Percentiles rank a stretch among this genome's conserved stretches.
phyloP scores from a whole-genome alignment of 2,888 invertebrate species.

The Cantharis nigra region DNA sequence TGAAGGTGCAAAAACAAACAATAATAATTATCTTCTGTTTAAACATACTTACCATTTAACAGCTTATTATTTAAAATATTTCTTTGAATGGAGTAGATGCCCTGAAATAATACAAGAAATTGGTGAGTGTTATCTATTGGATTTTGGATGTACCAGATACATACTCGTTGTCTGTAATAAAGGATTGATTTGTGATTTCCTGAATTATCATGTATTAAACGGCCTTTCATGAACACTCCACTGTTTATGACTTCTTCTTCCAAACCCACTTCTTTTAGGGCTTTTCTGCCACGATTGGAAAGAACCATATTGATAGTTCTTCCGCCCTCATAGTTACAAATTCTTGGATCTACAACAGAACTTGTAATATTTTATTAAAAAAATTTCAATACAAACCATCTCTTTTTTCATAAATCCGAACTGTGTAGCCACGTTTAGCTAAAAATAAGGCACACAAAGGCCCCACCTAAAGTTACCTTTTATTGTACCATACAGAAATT shows the following conservation, averaged over 20 bases:
- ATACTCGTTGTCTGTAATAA: slow-evolving; percentile 81
- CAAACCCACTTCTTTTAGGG: slow-evolving; percentile 67
- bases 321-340: not conserved
- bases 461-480: slow-evolving; percentile 67
- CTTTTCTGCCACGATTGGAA: not conserved
- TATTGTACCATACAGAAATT: too few species aligned
- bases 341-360: not conserved
- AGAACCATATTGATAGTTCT: not conserved
- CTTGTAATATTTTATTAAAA: not conserved
- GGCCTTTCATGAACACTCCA: slow-evolving; percentile 87
- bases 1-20: slow-evolving; percentile 53
- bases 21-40: slow-evolving; percentile 2
- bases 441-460: slow-evolving; percentile 84
- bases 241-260: slow-evolving; percentile 71
- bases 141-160: slow-evolving; percentile 56
- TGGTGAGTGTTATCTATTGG: not conserved
- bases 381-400: not conserved
- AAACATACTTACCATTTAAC: slow-evolving; percentile 69
- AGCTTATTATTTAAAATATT: slow-evolving; percentile 84
- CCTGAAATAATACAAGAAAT: slow-evolving; percentile 61
- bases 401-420: not conserved
- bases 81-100: slow-evolving; percentile 91
- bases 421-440: slow-evolving; percentile 75
- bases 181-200: slow-evolving; percentile 76
- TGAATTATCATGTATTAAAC: slow-evolving; percentile 82